Evolutionary conservation across 2,797 vertebrate genomes (phyloP), one percentile per base, ranked within the genome.

Genomic region (Rhynchotus rufescens): DNA sequence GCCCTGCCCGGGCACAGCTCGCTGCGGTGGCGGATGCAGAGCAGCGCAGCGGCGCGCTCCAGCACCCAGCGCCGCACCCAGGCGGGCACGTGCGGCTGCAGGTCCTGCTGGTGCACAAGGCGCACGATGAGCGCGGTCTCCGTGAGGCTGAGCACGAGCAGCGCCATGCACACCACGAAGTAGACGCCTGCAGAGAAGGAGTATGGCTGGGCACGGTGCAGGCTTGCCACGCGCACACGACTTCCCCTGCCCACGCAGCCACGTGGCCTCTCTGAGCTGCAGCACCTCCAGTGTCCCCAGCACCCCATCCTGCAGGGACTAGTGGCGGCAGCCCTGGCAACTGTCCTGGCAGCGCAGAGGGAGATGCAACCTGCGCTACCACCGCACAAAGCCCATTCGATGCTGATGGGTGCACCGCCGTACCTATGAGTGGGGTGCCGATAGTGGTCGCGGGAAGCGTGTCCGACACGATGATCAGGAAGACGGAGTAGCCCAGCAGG

Each of bases 161-260:
- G 97, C 0, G 99, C 99, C 99, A 99, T 99, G 97, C 99, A 99
- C n/a, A 99, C 99, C 83, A 99, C 98, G 3, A 99, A 99, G 96
- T 99, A 99, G 90, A 99, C 97, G 22, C 99, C 99, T 99, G 95
- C 3, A 49, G 65, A 30, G 64, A 21, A 47, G 45, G 45, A 10
- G 45, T 20, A 20, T 20, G 20, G 45, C 45, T 45, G 45, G 21
- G 45, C 44, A 17, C 44, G 42, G 44, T 17, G 8, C 17, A 5
- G 44, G 44, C 15, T 44, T 6, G 5, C 42, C 42, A 16, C 7
- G 42, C 42, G 42, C 42, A 7, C 15, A 15, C 42, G 6, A 19
- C 44, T 19, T 45, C 45, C 45, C 45, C 4, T 47, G 45, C 45
- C 20, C 45, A 9, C 44, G 16, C 7, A 17, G 44, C 44, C 44